Percentiles rank a stretch among this genome's conserved stretches.
Conservation (phyloP, 2,888 invertebrate genomes). For the Bombylius discolor region DNA sequence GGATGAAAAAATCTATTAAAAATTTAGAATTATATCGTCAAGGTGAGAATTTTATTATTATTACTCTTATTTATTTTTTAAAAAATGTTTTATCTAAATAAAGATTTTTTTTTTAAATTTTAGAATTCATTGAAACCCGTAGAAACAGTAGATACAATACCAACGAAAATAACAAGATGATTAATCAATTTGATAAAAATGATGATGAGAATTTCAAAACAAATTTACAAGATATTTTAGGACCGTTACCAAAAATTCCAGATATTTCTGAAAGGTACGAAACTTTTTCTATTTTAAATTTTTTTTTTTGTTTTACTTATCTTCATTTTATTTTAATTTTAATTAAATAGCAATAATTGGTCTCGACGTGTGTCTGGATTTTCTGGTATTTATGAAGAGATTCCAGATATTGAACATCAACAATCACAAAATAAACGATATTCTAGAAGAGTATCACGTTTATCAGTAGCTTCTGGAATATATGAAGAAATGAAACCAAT, state of each 20-base stretch:
- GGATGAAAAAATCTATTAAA: slow-evolving; percentile 35
- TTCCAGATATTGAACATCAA: slow-evolving; percentile 22
- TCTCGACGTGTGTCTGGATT: slow-evolving; percentile 26
- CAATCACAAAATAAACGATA: slow-evolving; percentile 12
- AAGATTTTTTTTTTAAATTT: neutral
- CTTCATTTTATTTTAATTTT: neutral
- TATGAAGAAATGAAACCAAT: slow-evolving; percentile 35
- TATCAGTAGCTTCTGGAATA: slow-evolving; percentile 33
- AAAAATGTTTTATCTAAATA: no score
- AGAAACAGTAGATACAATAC: slow-evolving; percentile 24
- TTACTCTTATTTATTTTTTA: neutral
- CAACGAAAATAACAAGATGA: neutral
- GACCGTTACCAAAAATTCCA: slow-evolving; percentile 33
- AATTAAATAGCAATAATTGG: slow-evolving; percentile 15
- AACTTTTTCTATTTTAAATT: neutral
- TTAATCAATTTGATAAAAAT: no score
- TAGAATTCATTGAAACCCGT: slow-evolving; percentile 30
- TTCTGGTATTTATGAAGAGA: slow-evolving; percentile 36
- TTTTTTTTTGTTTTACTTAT: neutral
- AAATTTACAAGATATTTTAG: slow-evolving; percentile 23
- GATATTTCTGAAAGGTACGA: slow-evolving; percentile 19
- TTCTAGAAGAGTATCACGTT: slow-evolving; percentile 24
- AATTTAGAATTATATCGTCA: slow-evolving; percentile 33
- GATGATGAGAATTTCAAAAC: neutral
- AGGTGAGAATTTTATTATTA: slow-evolving; percentile 10